A percentile compares a stretch with the other conserved stretches of the same genome.
Evolutionary conservation across 2,888 invertebrate species (phyloP).

Genomic region (Scaptomyza flava): DNA sequence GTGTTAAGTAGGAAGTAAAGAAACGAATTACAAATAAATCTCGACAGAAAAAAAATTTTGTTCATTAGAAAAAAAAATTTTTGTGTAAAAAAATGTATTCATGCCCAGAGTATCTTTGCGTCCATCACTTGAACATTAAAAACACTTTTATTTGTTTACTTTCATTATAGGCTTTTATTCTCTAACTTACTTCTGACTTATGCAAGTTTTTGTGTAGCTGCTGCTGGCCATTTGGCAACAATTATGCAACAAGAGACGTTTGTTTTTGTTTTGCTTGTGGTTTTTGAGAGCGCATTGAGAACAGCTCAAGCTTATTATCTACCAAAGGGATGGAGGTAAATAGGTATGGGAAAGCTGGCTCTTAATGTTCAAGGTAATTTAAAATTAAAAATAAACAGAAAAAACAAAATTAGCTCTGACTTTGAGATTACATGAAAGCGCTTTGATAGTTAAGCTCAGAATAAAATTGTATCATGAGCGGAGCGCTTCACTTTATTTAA

Average conservation of each 20-base stretch:
- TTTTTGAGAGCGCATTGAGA: constrained; percentile 5
- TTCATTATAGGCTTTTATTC: constrained; percentile 11
- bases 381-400: constrained; percentile 33
- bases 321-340: neutral
- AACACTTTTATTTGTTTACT: constrained; percentile 8
- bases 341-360: constrained; percentile 5
- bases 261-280: constrained; percentile 12
- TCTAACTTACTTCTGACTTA: constrained; percentile 35
- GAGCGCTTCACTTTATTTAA: constrained; percentile 33
- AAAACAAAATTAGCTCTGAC: constrained; percentile 60
- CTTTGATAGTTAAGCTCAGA: constrained; percentile 49
- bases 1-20: no score
- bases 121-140: neutral
- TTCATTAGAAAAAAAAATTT: no score
- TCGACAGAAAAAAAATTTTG: no score
- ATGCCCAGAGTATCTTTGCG: neutral
- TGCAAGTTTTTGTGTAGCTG: constrained; percentile 50
- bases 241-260: constrained; percentile 64
- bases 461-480: constrained; percentile 50
- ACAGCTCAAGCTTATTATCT: constrained; percentile 2
- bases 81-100: no score
- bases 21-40: no score
- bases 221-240: constrained; percentile 53
- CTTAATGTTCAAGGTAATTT: constrained; percentile 60
- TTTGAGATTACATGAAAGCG: constrained; percentile 66